Conservation (phyloP, 2,113 vertebrate genomes). For the Leucosticte australis region DNA sequence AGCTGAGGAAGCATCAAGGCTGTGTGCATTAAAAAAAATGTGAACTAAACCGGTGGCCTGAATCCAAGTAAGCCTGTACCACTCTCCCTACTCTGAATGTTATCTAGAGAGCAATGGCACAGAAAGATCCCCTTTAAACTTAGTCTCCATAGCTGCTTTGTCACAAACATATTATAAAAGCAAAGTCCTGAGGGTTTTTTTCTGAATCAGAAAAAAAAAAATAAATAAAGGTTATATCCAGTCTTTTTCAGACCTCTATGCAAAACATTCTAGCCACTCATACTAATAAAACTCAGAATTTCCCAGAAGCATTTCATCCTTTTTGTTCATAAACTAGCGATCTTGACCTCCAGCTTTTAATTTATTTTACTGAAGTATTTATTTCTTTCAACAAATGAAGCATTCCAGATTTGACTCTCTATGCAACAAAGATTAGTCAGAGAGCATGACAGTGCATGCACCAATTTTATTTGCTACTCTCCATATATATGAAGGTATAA, state of each 20-base stretch:
- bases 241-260: not conserved
- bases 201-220: not conserved
- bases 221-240: not conserved
- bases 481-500: not conserved
- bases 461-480: not conserved
- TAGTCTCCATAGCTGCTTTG: not conserved
- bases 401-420: not conserved
- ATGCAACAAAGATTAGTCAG: not conserved
- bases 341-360: not conserved
- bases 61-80: not conserved
- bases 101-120: not conserved
- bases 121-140: not conserved
- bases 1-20: not conserved
- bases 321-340: not conserved
- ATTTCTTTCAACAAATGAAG: not conserved
- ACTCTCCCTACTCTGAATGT: not conserved
- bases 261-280: not conserved
- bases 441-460: not conserved
- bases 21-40: not conserved
- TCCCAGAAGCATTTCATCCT: not conserved
- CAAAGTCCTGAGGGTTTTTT: not conserved
- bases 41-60: not conserved
- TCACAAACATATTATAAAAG: not conserved
- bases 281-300: not conserved
- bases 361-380: constrained; percentile 15